Conservation (phyloP, 92 coral and sea anemone genomes). For the Blastomussa wellsi region DNA sequence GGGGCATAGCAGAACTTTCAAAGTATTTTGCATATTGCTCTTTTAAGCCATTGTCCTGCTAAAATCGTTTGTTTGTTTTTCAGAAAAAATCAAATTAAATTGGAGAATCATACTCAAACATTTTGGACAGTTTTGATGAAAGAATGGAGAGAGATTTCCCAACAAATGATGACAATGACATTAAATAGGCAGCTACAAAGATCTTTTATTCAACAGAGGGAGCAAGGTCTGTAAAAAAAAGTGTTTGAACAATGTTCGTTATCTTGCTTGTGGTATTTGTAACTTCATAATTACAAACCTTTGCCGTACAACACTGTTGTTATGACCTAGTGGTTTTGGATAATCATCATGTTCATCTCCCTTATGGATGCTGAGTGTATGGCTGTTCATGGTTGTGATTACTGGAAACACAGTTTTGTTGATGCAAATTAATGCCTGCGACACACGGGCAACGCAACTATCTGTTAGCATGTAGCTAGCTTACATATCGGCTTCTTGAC, state of each 20-base stretch:
- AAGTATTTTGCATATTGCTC: no score
- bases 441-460: background rate
- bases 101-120: background rate
- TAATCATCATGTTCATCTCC: background rate
- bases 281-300: background rate
- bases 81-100: background rate
- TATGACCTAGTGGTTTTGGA: background rate
- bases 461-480: background rate
- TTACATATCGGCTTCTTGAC: background rate
- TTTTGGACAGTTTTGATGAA: background rate
- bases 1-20: no score
- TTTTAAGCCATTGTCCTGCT: no score
- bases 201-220: background rate
- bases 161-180: background rate
- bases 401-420: background rate
- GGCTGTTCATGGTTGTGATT: background rate
- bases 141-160: background rate
- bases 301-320: background rate
- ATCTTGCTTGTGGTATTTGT: background rate
- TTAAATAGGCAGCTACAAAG: background rate
- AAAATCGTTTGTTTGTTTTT: background rate
- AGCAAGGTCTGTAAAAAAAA: conserved; percentile 1
- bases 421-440: background rate
- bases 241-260: background rate
- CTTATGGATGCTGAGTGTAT: background rate